A percentile compares a stretch with the other conserved stretches of the same genome.
These are phyloP conservation scores for Clostera curtula DNA, from an alignment of 2,888 invertebrate genomes.

Conservation along the genomic window DNA sequence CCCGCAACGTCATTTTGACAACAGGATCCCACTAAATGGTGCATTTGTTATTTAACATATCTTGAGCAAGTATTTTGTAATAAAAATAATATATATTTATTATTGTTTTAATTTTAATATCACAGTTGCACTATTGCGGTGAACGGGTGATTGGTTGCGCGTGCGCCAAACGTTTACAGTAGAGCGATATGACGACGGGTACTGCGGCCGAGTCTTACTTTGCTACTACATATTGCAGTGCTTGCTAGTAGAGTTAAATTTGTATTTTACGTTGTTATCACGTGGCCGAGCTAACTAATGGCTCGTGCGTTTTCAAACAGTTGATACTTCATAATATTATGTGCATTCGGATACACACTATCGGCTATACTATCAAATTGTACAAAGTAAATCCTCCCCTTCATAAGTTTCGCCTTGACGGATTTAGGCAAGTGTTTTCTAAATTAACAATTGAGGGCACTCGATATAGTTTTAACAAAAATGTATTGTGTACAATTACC, in stretches of 20 bases:
- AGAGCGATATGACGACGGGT: conserved; percentile 33
- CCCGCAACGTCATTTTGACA: conserved; percentile 67
- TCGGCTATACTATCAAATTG: too few species aligned
- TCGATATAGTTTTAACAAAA: conserved; percentile 1
- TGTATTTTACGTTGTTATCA: conserved; percentile 64
- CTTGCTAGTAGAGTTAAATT: conserved; percentile 58
- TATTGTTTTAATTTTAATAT: conserved; percentile 10
- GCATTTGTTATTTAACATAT: conserved; percentile 46
- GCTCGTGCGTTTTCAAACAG: conserved; percentile 20
- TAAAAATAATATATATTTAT: conserved; percentile 8
- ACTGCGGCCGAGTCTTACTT: conserved; percentile 39
- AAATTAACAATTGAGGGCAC: conserved; percentile 1
- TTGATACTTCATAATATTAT: conserved; percentile 18
- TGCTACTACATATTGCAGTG: conserved; percentile 62
- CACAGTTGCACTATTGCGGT: conserved; percentile 12
- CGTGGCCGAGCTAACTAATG: conserved; percentile 38
- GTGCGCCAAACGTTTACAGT: conserved; percentile 12
- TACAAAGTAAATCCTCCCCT: conserved; percentile 1
- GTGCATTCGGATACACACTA: too few species aligned
- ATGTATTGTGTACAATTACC: conserved; percentile 1
- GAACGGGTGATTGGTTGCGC: conserved; percentile 35
- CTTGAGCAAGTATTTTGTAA: conserved; percentile 4
- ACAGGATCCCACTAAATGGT: conserved; percentile 39
- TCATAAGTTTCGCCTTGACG: conserved; percentile 1
- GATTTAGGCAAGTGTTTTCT: conserved; percentile 1